phyloP scores from a whole-genome alignment of 2,113 vertebrate genomes.

The Hippocampus mohnikei region DNA sequence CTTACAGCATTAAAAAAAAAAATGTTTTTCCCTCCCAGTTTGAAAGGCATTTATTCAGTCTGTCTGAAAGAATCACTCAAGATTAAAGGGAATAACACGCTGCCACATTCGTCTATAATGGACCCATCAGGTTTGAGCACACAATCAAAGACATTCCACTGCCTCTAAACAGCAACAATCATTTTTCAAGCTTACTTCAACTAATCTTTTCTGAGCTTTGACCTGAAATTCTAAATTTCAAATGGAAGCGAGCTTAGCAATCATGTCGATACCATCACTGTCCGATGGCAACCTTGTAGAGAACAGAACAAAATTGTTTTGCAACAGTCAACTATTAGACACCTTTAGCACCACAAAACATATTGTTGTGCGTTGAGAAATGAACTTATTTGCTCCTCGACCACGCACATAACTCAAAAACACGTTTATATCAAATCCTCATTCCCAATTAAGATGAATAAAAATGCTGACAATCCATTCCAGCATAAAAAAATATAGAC shows the following conservation, averaged over 20 bases:
- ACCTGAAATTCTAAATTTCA: slow-evolving; percentile 18
- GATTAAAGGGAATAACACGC: slow-evolving; percentile 20
- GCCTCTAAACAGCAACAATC: slow-evolving; percentile 20
- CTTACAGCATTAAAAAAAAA: slow-evolving; percentile 13
- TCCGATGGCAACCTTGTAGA: no score
- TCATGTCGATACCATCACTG: not conserved
- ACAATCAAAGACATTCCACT: slow-evolving; percentile 12
- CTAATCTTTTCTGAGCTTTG: slow-evolving; percentile 20
- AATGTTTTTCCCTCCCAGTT: slow-evolving; percentile 15
- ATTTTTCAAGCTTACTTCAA: slow-evolving; percentile 6
- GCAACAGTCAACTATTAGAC: no score
- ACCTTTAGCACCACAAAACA: no score
- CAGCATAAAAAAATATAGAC: no score
- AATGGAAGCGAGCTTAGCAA: slow-evolving; percentile 14
- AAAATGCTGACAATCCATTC: no score
- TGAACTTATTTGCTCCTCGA: no score
- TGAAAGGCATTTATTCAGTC: slow-evolving; percentile 23
- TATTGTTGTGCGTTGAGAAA: no score
- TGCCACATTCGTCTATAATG: slow-evolving; percentile 39
- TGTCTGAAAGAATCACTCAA: slow-evolving; percentile 17
- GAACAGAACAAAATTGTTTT: no score
- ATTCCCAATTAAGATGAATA: no score
- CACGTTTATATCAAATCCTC: no score
- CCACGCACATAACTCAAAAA: no score
- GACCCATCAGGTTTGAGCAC: slow-evolving; percentile 22